Evolutionary conservation across 2,113 vertebrate species (phyloP).

Genomic region (Bufo gargarizans): DNA sequence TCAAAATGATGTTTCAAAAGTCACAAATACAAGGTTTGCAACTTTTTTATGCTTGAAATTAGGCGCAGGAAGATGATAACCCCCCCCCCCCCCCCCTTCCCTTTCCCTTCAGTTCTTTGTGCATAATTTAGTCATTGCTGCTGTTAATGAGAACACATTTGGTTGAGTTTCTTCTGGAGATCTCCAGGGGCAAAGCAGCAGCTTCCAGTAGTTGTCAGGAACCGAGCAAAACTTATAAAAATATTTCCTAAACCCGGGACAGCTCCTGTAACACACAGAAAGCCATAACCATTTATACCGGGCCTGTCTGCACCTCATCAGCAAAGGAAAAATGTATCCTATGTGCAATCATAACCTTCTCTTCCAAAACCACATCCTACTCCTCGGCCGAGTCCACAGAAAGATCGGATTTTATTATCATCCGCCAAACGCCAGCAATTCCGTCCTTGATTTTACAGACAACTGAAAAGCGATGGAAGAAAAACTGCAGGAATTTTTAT

Average conservation of each 20-base stretch:
- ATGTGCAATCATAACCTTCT: neutral
- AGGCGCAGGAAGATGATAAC: too few species aligned
- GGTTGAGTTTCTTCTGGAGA: neutral
- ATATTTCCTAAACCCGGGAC: neutral
- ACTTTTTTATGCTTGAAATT: too few species aligned
- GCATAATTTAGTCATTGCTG: neutral
- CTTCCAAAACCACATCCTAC: constrained; percentile 8
- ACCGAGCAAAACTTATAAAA: neutral
- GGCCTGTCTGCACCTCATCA: constrained; percentile 4
- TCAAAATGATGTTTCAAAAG: too few species aligned
- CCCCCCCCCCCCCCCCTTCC: too few species aligned
- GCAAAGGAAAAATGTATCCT: neutral
- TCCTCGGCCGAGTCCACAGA: neutral
- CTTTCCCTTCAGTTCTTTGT: neutral
- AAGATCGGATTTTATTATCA: neutral
- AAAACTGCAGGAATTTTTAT: neutral
- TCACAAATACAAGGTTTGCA: too few species aligned
- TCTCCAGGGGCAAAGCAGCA: neutral
- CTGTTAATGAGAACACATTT: neutral
- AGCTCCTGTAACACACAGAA: neutral
- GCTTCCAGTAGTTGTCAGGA: neutral
- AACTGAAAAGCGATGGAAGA: neutral
- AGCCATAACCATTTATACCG: neutral
- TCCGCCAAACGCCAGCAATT: neutral
- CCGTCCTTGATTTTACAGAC: neutral